phyloP scores from a whole-genome alignment of 2,113 vertebrate genomes.

The Crotalus viridis region DNA sequence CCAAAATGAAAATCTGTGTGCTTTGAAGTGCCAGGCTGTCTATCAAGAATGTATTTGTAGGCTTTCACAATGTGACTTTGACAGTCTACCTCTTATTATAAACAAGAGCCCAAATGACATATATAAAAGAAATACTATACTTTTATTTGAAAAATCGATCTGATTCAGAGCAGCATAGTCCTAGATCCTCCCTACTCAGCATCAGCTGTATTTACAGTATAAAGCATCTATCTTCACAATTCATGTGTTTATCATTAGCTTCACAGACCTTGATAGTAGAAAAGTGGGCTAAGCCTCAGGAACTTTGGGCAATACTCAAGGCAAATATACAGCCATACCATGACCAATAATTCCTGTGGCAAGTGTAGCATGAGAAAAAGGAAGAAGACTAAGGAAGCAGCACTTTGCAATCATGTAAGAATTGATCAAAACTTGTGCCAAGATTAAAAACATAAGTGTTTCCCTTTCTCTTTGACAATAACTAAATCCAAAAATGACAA shows the following conservation, averaged over 20 bases:
- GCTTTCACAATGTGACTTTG: conserved; percentile 29
- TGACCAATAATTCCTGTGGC: not conserved
- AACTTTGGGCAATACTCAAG: no score
- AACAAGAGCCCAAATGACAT: conserved; percentile 27
- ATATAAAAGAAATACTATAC: not conserved
- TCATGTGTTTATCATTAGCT: conserved; percentile 20
- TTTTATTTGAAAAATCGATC: conserved; percentile 9
- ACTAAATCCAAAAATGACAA: not conserved
- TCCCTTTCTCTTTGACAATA: not conserved
- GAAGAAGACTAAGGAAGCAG: not conserved
- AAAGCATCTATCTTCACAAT: conserved; percentile 13
- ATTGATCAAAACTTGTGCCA: not conserved
- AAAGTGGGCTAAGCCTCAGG: not conserved
- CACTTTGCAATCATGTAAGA: not conserved
- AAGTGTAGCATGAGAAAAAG: not conserved
- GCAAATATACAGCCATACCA: not conserved
- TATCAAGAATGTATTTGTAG: conserved; percentile 32
- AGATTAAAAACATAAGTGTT: not conserved
- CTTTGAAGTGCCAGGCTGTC: conserved; percentile 2
- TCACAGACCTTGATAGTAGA: conserved; percentile 3
- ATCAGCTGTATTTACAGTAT: conserved; percentile 5
- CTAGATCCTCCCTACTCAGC: not conserved
- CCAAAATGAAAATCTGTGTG: not conserved
- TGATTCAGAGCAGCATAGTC: not conserved
- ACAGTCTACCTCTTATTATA: conserved; percentile 32